These are phyloP conservation scores for Palythoa caribaeorum DNA, from an alignment of 92 coral and sea anemone genomes.

Conservation along the genomic window DNA sequence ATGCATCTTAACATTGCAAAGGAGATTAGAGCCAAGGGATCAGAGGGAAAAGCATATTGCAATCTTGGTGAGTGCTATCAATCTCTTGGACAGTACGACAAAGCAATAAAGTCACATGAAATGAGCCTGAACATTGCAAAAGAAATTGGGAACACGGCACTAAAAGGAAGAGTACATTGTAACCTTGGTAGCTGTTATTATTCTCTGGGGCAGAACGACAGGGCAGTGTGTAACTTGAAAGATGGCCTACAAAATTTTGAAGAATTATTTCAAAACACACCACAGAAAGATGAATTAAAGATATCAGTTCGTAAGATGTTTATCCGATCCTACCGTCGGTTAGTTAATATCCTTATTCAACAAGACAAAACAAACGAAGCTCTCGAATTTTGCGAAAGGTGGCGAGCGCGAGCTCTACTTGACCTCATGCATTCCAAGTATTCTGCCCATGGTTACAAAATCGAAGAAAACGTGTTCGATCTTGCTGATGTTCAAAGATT, in stretches of 20 bases:
- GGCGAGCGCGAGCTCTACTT: slow-evolving; percentile 5
- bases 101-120: neutral
- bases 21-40: neutral
- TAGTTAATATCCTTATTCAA: neutral
- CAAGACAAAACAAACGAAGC: neutral
- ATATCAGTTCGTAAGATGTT: neutral
- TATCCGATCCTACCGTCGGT: neutral
- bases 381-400: neutral
- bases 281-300: neutral
- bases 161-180: neutral
- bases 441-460: neutral
- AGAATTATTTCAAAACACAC: neutral
- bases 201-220: neutral
- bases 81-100: neutral
- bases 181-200: neutral
- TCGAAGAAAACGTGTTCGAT: neutral
- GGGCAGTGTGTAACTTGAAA: neutral
- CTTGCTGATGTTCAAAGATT: neutral
- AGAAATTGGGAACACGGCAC: neutral
- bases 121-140: neutral
- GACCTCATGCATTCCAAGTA: neutral
- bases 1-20: neutral
- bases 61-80: neutral
- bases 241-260: neutral
- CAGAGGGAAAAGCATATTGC: neutral